Evolutionary conservation across 2,888 invertebrate genomes (phyloP).

Genomic region (Eilema griseolum): DNA sequence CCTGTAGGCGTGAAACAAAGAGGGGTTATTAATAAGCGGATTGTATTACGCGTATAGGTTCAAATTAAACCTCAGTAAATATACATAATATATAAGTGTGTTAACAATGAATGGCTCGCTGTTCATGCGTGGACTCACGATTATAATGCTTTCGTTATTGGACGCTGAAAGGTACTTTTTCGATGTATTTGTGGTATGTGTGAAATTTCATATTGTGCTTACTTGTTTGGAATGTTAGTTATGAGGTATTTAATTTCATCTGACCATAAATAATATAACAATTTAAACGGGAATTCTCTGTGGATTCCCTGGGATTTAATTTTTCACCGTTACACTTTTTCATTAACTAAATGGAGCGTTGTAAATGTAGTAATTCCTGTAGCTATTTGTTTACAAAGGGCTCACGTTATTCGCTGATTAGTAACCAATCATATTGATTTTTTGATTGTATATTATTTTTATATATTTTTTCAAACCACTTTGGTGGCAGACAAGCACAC

Average conservation of each 20-base stretch:
- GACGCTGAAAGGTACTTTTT: constrained; percentile 21
- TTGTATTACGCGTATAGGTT: constrained; percentile 53
- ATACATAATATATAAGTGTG: constrained; percentile 23
- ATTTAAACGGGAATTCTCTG: background rate
- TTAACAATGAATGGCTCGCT: constrained; percentile 40
- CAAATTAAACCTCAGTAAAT: constrained; percentile 47
- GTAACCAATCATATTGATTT: no score
- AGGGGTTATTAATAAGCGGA: constrained; percentile 66
- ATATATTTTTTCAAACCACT: no score
- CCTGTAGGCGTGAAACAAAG: constrained; percentile 80
- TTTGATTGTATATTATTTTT: no score
- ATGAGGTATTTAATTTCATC: background rate
- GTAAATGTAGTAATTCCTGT: no score
- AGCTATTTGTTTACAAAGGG: no score
- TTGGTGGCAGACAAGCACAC: no score
- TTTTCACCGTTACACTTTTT: no score
- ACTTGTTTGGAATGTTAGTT: background rate
- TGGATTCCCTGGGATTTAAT: no score
- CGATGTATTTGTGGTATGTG: constrained; percentile 8
- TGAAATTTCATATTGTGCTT: background rate
- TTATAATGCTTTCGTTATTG: constrained; percentile 33
- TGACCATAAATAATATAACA: background rate
- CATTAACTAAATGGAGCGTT: no score
- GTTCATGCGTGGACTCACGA: constrained; percentile 32
- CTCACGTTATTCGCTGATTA: no score